Conservation (phyloP, 2,113 vertebrate species). For the Micronycteris hirsuta region DNA sequence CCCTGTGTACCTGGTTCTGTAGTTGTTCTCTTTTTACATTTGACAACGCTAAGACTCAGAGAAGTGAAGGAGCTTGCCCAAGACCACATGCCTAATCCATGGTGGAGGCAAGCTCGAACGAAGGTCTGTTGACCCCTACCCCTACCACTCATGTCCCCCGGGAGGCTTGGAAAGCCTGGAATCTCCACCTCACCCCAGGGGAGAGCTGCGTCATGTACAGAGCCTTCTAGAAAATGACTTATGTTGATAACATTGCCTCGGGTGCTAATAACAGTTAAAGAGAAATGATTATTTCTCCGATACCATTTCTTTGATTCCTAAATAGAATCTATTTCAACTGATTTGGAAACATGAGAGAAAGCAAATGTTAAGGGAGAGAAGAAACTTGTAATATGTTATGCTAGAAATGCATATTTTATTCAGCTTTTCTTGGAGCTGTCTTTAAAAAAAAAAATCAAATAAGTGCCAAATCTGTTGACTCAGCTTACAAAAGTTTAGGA, state of each 20-base stretch:
- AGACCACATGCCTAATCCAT: not conserved
- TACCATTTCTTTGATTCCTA: slow-evolving; percentile 34
- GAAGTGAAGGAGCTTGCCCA: not conserved
- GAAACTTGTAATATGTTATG: not conserved
- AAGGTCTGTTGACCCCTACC: not conserved
- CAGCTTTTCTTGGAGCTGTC: not conserved
- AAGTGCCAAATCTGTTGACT: slow-evolving; percentile 39
- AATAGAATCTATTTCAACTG: slow-evolving; percentile 40
- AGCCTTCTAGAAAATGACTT: slow-evolving; percentile 8
- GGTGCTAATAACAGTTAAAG: not conserved
- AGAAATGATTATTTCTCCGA: not conserved
- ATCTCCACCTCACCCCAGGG: not conserved
- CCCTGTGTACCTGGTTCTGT: accelerated
- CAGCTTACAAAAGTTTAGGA: not conserved
- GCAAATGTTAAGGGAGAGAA: slow-evolving; percentile 17
- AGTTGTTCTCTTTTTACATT: not conserved
- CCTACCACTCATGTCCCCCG: accelerated
- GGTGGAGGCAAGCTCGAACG: not conserved
- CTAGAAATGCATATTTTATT: slow-evolving; percentile 21
- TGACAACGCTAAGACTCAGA: not conserved
- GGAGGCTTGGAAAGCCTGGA: not conserved
- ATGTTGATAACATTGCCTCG: not conserved
- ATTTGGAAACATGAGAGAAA: slow-evolving; percentile 29
- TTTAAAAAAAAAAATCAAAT: not conserved
- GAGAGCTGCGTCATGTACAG: not conserved